Conservation (phyloP, 2,113 vertebrate genomes). For the Thunnus thynnus region DNA sequence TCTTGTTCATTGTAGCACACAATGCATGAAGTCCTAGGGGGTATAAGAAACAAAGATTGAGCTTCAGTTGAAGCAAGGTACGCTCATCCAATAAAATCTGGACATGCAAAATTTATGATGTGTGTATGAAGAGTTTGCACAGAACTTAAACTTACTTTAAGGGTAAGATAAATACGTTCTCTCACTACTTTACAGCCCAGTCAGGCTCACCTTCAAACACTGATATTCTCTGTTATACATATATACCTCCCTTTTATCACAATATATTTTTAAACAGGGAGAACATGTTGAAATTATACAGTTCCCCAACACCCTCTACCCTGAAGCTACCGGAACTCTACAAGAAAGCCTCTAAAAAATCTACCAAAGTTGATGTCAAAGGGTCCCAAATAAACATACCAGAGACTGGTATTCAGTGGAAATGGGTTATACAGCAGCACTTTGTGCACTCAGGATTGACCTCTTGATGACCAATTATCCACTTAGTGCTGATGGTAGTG, state of each 20-base stretch:
- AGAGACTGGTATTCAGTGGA: neutral
- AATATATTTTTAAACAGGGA: neutral
- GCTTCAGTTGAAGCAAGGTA: neutral
- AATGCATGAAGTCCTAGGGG: neutral
- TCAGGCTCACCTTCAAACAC: constrained; percentile 6
- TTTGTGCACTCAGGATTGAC: constrained; percentile 14
- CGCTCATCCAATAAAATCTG: neutral
- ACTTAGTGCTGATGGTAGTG: constrained; percentile 10
- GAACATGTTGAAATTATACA: constrained; percentile 7
- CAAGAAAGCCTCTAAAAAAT: constrained; percentile 17
- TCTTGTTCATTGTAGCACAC: neutral
- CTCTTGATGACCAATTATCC: constrained; percentile 39
- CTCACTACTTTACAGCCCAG: neutral
- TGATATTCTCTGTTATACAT: neutral
- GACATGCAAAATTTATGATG: constrained; percentile 1
- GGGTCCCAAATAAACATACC: constrained; percentile 2
- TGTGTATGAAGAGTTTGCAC: neutral
- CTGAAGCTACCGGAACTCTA: neutral
- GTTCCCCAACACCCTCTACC: neutral
- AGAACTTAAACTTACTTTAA: constrained; percentile 1
- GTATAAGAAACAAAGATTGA: neutral
- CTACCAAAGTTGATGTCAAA: neutral
- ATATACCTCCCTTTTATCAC: neutral
- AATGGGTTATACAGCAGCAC: neutral
- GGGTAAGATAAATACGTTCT: neutral